A percentile compares a stretch with the other conserved stretches of the same genome.
Conservation (phyloP, 2,888 invertebrate species). For the Drosophila kokeensis region DNA sequence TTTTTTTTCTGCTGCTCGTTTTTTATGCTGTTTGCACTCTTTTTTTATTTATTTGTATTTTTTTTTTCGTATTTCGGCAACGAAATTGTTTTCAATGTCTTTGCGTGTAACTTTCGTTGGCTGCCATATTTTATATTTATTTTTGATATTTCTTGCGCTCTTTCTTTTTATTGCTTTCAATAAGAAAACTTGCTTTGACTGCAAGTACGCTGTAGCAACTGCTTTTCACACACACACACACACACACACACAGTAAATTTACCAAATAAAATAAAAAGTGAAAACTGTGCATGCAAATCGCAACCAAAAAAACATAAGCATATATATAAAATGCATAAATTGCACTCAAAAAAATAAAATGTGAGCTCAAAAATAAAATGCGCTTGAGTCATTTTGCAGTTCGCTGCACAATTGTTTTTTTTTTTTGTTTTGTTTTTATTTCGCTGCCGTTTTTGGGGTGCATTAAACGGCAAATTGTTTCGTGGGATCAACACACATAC, state of each 20-base stretch:
- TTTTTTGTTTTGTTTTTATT: conserved; percentile 22
- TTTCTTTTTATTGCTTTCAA: conserved; percentile 32
- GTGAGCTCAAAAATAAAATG: conserved; percentile 26
- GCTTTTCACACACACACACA: conserved; percentile 7
- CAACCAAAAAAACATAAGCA: neutral
- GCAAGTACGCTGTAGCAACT: conserved; percentile 43
- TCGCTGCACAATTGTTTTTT: conserved; percentile 43
- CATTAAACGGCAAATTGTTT: conserved; percentile 80
- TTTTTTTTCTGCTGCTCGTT: conserved; percentile 37
- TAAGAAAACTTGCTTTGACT: conserved; percentile 62
- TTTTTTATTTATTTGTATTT: conserved; percentile 32
- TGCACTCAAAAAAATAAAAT: conserved; percentile 31
- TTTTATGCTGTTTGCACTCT: conserved; percentile 22
- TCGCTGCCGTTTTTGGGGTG: conserved; percentile 62
- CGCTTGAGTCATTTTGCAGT: conserved; percentile 52
- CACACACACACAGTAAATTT: neutral
- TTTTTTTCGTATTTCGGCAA: conserved; percentile 23
- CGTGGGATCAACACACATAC: conserved; percentile 71
- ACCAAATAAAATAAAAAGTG: conserved; percentile 48
- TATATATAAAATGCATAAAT: conserved; percentile 31
- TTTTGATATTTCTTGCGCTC: conserved; percentile 36
- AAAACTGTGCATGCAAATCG: conserved; percentile 58
- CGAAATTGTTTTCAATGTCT: conserved; percentile 62
- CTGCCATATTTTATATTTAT: conserved; percentile 48
- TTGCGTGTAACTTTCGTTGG: conserved; percentile 65